These are phyloP conservation scores for Ameiurus melas DNA, from an alignment of 2,113 vertebrate species.

Conservation along the genomic window DNA sequence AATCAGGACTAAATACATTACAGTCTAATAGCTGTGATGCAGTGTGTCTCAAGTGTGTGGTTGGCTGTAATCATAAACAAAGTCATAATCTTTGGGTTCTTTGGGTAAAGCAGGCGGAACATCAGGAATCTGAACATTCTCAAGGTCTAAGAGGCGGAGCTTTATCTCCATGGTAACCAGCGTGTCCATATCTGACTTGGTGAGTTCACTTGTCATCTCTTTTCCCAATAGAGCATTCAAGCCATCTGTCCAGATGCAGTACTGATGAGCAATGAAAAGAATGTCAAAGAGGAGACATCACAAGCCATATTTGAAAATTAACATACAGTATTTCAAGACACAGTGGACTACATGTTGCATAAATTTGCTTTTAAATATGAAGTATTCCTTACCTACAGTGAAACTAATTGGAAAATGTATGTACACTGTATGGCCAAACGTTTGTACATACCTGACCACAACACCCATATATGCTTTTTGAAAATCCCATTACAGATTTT, in stretches of 20 bases:
- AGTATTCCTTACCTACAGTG: background rate
- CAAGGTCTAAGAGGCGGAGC: slow-evolving; percentile 94
- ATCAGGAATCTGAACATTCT: slow-evolving; percentile 98
- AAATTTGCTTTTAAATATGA: background rate
- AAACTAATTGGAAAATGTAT: background rate
- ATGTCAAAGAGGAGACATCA: background rate
- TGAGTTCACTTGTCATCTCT: slow-evolving; percentile 96
- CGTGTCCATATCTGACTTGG: slow-evolving; percentile 91
- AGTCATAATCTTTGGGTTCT: slow-evolving; percentile 99
- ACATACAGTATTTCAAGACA: background rate
- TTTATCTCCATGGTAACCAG: slow-evolving; percentile 99
- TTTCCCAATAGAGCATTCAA: slow-evolving; percentile 94
- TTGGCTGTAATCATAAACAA: slow-evolving; percentile 88
- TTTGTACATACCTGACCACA: background rate
- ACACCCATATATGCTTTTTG: background rate
- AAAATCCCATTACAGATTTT: background rate
- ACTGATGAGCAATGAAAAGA: slow-evolving; percentile 68
- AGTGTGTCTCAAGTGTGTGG: slow-evolving; percentile 34
- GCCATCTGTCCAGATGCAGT: slow-evolving; percentile 96
- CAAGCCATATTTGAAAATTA: background rate
- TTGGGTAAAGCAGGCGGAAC: slow-evolving; percentile 97
- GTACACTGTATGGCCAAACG: background rate
- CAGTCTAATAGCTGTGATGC: background rate
- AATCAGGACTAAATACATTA: background rate
- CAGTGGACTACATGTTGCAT: background rate